Percentiles rank a stretch among this genome's conserved stretches.
Evolutionary conservation across 2,888 invertebrate species (phyloP).

Genomic region (Agrochola lychnidis): DNA sequence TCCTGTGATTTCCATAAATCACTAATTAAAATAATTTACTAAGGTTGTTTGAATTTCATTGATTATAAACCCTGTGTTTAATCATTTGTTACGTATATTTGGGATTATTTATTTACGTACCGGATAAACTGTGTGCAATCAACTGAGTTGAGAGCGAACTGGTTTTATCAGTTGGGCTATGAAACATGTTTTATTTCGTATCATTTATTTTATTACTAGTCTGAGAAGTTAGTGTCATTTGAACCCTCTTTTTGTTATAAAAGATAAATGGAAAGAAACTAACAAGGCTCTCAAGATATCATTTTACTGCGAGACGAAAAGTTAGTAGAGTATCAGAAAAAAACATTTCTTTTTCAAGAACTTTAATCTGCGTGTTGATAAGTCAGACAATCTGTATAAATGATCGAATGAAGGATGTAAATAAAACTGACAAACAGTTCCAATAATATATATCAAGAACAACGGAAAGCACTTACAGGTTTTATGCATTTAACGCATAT

Average conservation of each 20-base stretch:
- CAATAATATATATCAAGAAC: neutral
- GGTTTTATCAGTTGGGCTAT: neutral
- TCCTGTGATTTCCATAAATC: too few species aligned
- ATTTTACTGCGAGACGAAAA: constrained; percentile 39
- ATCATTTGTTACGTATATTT: too few species aligned
- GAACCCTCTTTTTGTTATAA: constrained; percentile 16
- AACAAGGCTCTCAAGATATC: constrained; percentile 42
- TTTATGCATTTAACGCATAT: neutral
- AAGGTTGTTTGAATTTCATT: too few species aligned
- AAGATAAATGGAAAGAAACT: constrained; percentile 39
- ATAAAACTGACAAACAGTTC: neutral
- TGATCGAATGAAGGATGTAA: constrained; percentile 11
- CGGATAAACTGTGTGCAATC: neutral
- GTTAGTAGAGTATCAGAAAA: constrained; percentile 13
- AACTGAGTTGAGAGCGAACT: neutral
- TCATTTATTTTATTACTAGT: constrained; percentile 6
- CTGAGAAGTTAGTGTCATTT: constrained; percentile 1
- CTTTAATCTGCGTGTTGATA: constrained; percentile 14
- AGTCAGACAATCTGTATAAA: neutral
- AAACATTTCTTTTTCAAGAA: constrained; percentile 28
- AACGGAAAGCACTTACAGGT: neutral
- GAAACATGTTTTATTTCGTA: neutral
- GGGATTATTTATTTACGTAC: neutral
- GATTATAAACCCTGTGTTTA: too few species aligned
- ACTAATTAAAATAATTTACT: too few species aligned